Evolutionary conservation across 1,140 invertebrate genomes (phyloP).

Genomic region (Schlechtendalia chinensis): DNA sequence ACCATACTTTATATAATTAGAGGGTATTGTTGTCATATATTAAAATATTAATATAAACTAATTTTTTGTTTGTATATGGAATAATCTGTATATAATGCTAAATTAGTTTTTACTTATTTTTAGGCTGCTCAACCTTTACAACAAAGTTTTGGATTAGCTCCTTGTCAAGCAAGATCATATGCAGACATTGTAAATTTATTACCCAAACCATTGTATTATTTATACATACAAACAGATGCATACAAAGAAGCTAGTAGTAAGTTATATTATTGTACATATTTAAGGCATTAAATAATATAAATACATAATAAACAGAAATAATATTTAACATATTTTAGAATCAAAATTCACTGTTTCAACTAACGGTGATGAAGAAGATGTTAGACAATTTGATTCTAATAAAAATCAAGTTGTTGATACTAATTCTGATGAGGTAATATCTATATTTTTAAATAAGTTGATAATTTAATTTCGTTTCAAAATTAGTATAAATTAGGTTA

Average conservation of each 20-base stretch:
- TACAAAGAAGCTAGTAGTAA: constrained; percentile 34
- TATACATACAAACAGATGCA: constrained; percentile 44
- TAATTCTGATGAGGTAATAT: constrained; percentile 43
- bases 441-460: background rate
- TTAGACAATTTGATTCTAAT: constrained; percentile 39
- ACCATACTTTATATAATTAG: too few relatives aligned
- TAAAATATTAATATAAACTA: too few relatives aligned
- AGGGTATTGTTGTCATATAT: too few relatives aligned
- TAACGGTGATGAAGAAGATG: constrained; percentile 43
- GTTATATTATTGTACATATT: background rate
- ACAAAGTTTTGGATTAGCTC: constrained; percentile 43
- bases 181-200: constrained; percentile 37
- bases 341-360: constrained; percentile 24
- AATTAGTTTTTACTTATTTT: background rate
- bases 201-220: constrained; percentile 35
- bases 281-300: background rate
- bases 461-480: too few relatives aligned
- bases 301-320: background rate
- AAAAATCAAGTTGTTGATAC: constrained; percentile 24
- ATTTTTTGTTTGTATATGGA: too few relatives aligned
- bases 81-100: too few relatives aligned
- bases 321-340: constrained; percentile 15
- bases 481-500: too few relatives aligned
- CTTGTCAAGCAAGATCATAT: constrained; percentile 40
- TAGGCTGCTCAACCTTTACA: constrained; percentile 41